A percentile compares a stretch with the other conserved stretches of the same genome.
These are phyloP conservation scores for Brachymystax lenok DNA, from an alignment of 2,797 vertebrate genomes.

Conservation along the genomic window DNA sequence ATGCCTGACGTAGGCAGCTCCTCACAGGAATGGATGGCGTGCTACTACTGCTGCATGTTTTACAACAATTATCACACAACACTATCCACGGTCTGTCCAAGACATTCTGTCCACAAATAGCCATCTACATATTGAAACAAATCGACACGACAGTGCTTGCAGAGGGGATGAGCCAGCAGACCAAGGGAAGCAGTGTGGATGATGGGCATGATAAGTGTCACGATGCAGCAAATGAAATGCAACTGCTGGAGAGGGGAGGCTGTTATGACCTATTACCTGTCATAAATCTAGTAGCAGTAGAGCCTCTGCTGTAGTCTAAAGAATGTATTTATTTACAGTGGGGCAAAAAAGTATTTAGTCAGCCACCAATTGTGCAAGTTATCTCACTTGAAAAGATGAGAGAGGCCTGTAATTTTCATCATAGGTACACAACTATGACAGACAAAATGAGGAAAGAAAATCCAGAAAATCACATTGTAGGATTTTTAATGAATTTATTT, in stretches of 20 bases:
- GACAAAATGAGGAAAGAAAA: too few relatives aligned
- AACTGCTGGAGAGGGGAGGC: not conserved
- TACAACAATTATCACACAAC: not conserved
- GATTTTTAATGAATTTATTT: too few relatives aligned
- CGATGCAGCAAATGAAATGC: slow-evolving; percentile 1
- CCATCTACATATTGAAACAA: not conserved
- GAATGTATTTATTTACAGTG: too few relatives aligned
- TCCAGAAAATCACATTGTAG: too few relatives aligned
- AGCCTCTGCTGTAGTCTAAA: not conserved
- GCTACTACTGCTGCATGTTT: not conserved
- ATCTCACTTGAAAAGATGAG: too few relatives aligned
- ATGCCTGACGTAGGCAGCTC: not conserved
- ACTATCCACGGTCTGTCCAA: not conserved
- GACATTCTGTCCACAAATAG: not conserved
- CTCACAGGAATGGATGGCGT: not conserved
- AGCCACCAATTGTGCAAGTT: too few relatives aligned
- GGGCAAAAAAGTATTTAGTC: too few relatives aligned
- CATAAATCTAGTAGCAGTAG: not conserved
- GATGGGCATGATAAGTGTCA: not conserved
- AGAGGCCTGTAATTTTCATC: too few relatives aligned
- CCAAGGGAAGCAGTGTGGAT: not conserved
- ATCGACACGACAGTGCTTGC: not conserved
- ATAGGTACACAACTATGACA: too few relatives aligned
- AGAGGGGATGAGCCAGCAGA: not conserved
- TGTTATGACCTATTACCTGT: not conserved